Evolutionary conservation across 2,888 invertebrate genomes (phyloP), one percentile per base, ranked within the genome.

Genomic region (Uropetala carovei): DNA sequence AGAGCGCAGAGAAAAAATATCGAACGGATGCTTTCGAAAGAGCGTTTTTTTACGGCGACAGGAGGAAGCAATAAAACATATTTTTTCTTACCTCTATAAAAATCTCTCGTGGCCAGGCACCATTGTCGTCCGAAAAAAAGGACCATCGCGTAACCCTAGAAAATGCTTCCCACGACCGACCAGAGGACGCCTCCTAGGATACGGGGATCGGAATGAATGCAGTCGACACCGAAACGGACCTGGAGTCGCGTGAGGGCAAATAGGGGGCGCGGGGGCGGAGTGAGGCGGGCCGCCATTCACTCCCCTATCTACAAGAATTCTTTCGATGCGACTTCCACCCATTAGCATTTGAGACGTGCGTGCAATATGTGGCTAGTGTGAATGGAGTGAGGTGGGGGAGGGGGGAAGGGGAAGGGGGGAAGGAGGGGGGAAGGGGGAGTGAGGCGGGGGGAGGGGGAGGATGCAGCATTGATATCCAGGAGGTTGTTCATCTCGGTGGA

Each of bases 41-140:
- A 43, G 43, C 1, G 43, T 43, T 43, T 75, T 27, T 75, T 75
- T 75, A 18, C 11, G 27, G 14, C 11, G 75, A 75, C 75, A 27
- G 75, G 75, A 22, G 75, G 75, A 75, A 75, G 75, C 75, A 75
- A 75, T 75, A 75, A 75, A 75, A 75, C 75, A 75, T 75, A 75
- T 27, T 27, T 75, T 75, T 75, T 75, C 75, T 27, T 75, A 13
- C 75, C 75, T 13, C 75, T 75, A 75, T 75, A 75, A 75, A 75
- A 75, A 75, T 75, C 75, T 75, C 27, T 4, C 18, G 16, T 64
- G 43, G 43, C 43, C 43, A 43, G 43, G 18, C n/a, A 22, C 68
- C 68, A 1, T 68, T 68, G 68, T 68, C 68, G 68, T 75, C 75
- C 0, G 22, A 43, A 43, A 43, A 43, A 43, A 43, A 43, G 1